A percentile compares a stretch with the other conserved stretches of the same genome.
phyloP scores from a whole-genome alignment of 2,113 vertebrate genomes.

The Cricetomys ansorgei region DNA sequence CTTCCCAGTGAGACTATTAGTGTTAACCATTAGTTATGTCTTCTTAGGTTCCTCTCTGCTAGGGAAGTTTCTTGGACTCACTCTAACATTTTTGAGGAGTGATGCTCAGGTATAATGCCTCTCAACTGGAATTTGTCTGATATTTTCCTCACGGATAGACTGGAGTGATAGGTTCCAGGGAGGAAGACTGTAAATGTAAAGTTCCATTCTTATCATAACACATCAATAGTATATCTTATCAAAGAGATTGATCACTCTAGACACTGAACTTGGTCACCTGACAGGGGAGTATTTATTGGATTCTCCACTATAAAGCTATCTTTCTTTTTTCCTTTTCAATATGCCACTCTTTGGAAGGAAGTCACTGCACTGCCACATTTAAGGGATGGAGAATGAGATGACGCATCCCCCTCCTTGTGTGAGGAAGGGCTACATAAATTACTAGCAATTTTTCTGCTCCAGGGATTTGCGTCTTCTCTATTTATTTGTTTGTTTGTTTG shows the following conservation, averaged over 20 bases:
- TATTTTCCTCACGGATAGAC: conserved; percentile 9
- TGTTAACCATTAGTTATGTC: not conserved
- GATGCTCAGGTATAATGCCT: not conserved
- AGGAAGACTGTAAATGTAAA: conserved; percentile 20
- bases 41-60: not conserved
- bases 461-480: conserved; percentile 31
- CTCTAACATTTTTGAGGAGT: not conserved
- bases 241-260: not conserved
- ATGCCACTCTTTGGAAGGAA: not conserved
- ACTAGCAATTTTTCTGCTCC: conserved; percentile 41
- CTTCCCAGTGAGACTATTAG: not conserved
- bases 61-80: not conserved
- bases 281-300: not conserved
- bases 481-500: conserved; percentile 50
- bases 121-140: not conserved
- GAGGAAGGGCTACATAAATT: conserved; percentile 32
- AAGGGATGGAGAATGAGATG: not conserved
- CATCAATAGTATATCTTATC: not conserved
- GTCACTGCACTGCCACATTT: not conserved
- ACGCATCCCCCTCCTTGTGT: not conserved
- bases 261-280: not conserved
- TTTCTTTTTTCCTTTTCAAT: not conserved
- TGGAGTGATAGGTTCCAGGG: not conserved
- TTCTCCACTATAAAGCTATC: not conserved
- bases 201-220: not conserved